Percentiles rank a stretch among this genome's conserved stretches.
Evolutionary conservation across 2,888 invertebrate species (phyloP).

Genomic region (Tenthredo livida): DNA sequence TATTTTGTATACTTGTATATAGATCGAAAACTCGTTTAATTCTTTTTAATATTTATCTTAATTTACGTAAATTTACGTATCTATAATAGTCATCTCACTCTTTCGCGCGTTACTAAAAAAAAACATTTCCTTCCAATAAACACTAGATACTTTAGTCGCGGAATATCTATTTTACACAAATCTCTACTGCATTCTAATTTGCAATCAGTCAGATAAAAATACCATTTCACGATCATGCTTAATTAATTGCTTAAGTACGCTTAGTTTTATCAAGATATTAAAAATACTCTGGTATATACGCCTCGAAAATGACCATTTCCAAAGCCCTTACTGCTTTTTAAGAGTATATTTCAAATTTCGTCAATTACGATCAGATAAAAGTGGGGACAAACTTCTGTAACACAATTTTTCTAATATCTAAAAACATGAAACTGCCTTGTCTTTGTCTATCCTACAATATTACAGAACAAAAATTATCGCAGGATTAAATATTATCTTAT

Average conservation of each 20-base stretch:
- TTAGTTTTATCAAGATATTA: not conserved
- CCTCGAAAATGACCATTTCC: not conserved
- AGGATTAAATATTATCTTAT: not conserved
- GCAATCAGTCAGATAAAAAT: not conserved
- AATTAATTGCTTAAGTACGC: not conserved
- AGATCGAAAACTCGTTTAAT: constrained; percentile 24
- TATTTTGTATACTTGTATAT: constrained; percentile 39
- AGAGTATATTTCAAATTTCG: not conserved
- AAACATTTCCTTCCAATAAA: not conserved
- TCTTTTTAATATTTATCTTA: not conserved
- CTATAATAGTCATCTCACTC: not conserved
- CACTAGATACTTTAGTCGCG: not conserved
- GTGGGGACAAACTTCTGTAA: not conserved
- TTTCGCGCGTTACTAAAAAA: not conserved
- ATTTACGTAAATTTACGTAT: not conserved
- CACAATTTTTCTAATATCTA: not conserved
- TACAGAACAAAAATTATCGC: not conserved
- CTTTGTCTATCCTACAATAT: not conserved
- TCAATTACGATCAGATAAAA: not conserved
- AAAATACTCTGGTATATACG: not conserved
- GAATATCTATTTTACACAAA: not conserved
- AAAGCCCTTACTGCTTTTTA: not conserved
- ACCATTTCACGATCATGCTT: constrained; percentile 6
- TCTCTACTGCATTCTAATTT: not conserved
- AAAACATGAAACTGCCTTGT: too few species aligned